Percentiles rank a stretch among this genome's conserved stretches.
These are phyloP conservation scores for Drosophila kikkawai DNA, from an alignment of 1,140 invertebrate species.

Conservation along the genomic window DNA sequence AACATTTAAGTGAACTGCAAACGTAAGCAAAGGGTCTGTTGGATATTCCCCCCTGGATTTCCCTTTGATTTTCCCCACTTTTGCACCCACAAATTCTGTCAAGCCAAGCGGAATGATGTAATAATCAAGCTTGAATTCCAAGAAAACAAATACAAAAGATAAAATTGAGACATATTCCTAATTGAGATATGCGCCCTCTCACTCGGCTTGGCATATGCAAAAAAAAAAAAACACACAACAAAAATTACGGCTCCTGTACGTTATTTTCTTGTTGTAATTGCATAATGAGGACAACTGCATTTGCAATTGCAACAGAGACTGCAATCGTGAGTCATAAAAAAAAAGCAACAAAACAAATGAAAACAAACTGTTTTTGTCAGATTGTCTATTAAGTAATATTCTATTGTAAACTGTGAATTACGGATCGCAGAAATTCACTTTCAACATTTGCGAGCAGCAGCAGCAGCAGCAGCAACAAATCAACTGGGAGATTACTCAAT, in stretches of 20 bases:
- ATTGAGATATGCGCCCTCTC: constrained; percentile 36
- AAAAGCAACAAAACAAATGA: constrained; percentile 1
- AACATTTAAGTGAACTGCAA: constrained; percentile 18
- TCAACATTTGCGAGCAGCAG: constrained; percentile 69
- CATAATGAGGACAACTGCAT: constrained; percentile 65
- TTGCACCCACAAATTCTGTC: constrained; percentile 38
- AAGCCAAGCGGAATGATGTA: constrained; percentile 58
- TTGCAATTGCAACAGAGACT: constrained; percentile 37
- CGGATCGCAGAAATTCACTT: constrained; percentile 75
- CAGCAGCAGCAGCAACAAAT: constrained; percentile 41
- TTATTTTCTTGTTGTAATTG: constrained; percentile 58
- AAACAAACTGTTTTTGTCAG: constrained; percentile 27
- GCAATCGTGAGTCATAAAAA: constrained; percentile 57
- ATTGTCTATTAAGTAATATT: constrained; percentile 79
- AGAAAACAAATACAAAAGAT: constrained; percentile 18
- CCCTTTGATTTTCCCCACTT: constrained; percentile 4
- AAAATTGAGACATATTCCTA: constrained; percentile 42
- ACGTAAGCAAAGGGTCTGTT: constrained; percentile 5
- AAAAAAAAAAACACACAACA: neutral
- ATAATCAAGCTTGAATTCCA: constrained; percentile 43
- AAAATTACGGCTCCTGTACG: constrained; percentile 23
- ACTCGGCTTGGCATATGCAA: constrained; percentile 6
- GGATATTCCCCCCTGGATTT: neutral
- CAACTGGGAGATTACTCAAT: constrained; percentile 71
- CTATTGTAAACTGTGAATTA: constrained; percentile 77